These are phyloP conservation scores for Bujurquina vittata DNA, from an alignment of 2,113 vertebrate genomes.

Conservation along the genomic window DNA sequence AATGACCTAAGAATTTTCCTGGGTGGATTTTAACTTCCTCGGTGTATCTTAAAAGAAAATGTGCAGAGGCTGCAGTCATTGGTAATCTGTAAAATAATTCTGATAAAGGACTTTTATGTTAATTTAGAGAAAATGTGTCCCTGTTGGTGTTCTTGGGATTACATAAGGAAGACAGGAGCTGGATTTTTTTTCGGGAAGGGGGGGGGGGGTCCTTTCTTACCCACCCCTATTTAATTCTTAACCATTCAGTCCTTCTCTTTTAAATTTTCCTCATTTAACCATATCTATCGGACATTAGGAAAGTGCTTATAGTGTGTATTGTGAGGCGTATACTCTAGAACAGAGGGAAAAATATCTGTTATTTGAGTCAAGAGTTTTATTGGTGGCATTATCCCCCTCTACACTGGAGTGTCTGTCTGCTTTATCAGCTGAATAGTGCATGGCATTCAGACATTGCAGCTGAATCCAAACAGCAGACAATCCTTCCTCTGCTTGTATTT, in stretches of 20 bases:
- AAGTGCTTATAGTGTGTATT: background rate
- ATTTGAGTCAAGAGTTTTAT: background rate
- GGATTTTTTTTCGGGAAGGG: background rate
- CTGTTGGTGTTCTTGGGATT: background rate
- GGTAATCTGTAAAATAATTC: background rate
- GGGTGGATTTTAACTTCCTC: background rate
- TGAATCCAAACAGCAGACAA: conserved; percentile 32
- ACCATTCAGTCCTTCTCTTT: background rate
- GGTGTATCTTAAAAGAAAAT: background rate
- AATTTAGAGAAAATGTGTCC: conserved; percentile 17
- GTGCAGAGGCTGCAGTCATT: background rate
- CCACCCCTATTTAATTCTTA: background rate
- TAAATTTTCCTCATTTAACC: background rate
- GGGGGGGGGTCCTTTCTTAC: too few species aligned
- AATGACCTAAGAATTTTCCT: conserved; percentile 14
- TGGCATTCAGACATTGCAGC: conserved; percentile 43
- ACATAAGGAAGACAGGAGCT: background rate
- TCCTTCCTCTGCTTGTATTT: conserved; percentile 19
- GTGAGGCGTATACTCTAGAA: background rate
- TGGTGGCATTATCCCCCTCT: background rate
- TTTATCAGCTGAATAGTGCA: conserved; percentile 30
- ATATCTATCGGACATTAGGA: background rate
- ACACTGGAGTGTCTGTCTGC: conserved; percentile 32
- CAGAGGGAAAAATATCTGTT: background rate
- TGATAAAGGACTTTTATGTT: conserved; percentile 10